Evolutionary conservation across 2,113 vertebrate species (phyloP).

Genomic region (Meleagris gallopavo): DNA sequence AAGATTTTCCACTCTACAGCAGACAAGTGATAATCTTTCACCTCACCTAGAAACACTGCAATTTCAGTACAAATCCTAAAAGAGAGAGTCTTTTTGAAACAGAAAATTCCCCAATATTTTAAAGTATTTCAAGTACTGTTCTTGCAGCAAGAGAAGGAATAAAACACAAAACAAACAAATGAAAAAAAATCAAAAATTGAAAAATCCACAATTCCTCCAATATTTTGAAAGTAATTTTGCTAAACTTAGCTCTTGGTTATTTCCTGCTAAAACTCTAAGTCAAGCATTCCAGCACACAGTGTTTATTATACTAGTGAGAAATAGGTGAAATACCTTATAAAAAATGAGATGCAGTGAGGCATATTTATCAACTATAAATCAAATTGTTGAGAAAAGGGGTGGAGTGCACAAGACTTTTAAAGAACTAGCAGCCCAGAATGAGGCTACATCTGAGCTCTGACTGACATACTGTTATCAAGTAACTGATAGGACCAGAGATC

Average conservation of each 20-base stretch:
- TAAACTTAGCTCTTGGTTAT: background rate
- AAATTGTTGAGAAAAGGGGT: background rate
- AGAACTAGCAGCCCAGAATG: background rate
- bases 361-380: background rate
- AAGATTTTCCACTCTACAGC: background rate
- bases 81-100: background rate
- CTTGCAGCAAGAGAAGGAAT: background rate
- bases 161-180: background rate
- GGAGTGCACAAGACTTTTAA: background rate
- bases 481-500: no score
- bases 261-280: background rate
- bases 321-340: background rate
- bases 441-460: background rate
- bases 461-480: background rate
- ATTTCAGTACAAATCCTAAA: background rate
- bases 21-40: background rate
- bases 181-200: background rate
- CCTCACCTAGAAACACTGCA: background rate
- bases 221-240: background rate
- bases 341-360: background rate
- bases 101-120: background rate
- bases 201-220: no score
- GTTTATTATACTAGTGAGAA: background rate
- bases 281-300: background rate
- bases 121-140: background rate